Evolutionary conservation across 2,888 invertebrate species (phyloP).

Genomic region (Cephus pulcher): DNA sequence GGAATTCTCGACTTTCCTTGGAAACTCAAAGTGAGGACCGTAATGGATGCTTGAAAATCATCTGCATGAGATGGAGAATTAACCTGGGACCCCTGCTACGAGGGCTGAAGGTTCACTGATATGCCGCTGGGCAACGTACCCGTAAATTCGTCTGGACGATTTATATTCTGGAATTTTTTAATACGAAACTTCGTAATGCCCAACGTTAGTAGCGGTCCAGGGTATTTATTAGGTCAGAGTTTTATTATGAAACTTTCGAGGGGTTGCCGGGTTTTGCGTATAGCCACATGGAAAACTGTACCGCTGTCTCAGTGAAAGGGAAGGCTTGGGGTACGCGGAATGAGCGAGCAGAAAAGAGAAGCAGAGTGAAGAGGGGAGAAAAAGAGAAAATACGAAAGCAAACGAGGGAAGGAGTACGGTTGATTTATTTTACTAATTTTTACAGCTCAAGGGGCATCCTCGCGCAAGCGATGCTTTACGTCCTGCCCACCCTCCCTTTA

Average conservation of each 20-base stretch:
- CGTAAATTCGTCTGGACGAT: conserved; percentile 3
- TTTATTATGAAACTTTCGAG: conserved; percentile 7
- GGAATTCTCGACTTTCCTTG: not conserved
- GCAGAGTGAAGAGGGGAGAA: not conserved
- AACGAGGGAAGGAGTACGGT: not conserved
- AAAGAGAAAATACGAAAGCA: not conserved
- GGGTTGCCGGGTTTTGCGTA: not conserved
- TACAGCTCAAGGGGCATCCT: conserved; percentile 1
- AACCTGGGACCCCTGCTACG: not conserved
- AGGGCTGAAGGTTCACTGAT: not conserved
- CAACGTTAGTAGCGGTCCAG: not conserved
- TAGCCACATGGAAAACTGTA: not conserved
- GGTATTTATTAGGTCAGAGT: conserved; percentile 8
- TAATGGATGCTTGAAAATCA: not conserved
- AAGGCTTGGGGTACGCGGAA: not conserved
- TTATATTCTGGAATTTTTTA: conserved; percentile 8
- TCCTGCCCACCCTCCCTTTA: not conserved
- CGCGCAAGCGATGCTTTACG: not conserved
- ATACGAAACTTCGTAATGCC: conserved; percentile 5
- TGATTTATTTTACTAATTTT: conserved; percentile 5
- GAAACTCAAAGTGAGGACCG: not conserved
- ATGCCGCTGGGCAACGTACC: not conserved
- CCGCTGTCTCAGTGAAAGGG: not conserved
- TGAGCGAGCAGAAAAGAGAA: not conserved
- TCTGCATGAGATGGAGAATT: not conserved